Percentiles rank a stretch among this genome's conserved stretches.
These are phyloP conservation scores for Anoplolepis gracilipes DNA, from an alignment of 1,140 invertebrate genomes.

Conservation along the genomic window DNA sequence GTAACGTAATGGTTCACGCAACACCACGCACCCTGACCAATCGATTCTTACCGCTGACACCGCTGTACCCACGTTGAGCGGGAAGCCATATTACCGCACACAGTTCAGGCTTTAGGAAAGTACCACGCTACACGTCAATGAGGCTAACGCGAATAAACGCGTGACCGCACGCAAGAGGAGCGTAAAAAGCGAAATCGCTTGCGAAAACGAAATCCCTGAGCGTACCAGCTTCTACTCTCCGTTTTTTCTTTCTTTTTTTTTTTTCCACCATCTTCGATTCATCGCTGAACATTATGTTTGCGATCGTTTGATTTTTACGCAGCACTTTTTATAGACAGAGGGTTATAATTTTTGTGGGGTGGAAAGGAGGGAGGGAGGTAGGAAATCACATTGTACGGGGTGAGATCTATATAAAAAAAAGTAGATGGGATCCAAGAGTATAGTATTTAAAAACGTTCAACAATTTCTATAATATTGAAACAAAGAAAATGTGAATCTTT, in stretches of 20 bases:
- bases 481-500: neutral
- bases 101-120: slow-evolving; percentile 59
- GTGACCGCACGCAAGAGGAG: slow-evolving; percentile 30
- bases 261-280: neutral
- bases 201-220: neutral
- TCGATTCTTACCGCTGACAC: slow-evolving; percentile 85
- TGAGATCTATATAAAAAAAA: slow-evolving; percentile 13
- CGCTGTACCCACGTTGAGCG: slow-evolving; percentile 76
- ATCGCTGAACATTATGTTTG: slow-evolving; percentile 22
- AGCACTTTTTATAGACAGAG: neutral
- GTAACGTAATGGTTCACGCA: slow-evolving; percentile 86
- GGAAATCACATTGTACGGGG: slow-evolving; percentile 12
- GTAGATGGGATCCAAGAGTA: neutral
- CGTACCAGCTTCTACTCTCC: slow-evolving; percentile 22
- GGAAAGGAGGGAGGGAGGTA: slow-evolving; percentile 22
- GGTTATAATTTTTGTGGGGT: neutral
- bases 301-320: slow-evolving; percentile 37
- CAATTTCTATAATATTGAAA: neutral
- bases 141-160: slow-evolving; percentile 33
- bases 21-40: slow-evolving; percentile 85
- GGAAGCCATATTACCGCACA: slow-evolving; percentile 52
- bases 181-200: neutral
- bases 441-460: neutral
- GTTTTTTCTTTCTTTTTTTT: neutral
- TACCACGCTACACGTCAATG: slow-evolving; percentile 70